Base-by-base conservation (phyloP, 2,113 vertebrate genomes). In the Ammodytes dubius region DNA sequence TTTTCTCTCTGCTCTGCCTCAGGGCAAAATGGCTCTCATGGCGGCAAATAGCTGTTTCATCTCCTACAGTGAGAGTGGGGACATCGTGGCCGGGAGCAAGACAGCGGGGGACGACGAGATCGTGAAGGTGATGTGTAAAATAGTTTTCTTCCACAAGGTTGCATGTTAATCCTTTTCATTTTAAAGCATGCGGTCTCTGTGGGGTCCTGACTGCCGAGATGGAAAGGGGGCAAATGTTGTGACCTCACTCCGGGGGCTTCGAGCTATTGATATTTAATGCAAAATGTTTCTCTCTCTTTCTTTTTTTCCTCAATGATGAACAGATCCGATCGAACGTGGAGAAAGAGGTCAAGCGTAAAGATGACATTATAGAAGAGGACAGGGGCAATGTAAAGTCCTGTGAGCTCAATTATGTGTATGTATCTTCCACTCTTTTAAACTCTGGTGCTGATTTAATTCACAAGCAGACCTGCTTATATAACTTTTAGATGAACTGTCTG, bases 371-470 rank as follows among this genome's bases (percentile, higher is more conserved):
- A 17, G 97, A 98, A 47, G 98, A 99, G 91, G 98, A 99, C 92
- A 94, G 97, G 86, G 98, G 98, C 82, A 98, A 98, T 0, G 97
- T 99, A 81, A 99, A 98, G 85, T 96, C 95, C 63, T 99, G 98
- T 85, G 98, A 99, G 96, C 82, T 99, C 93, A 99, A 96, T 91
- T 99, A 99, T 0, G 97, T 99, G 98, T 99, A 95, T 0, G 98
- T 98, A 86, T 13, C 53, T 57, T 47, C 57, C 15, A 4, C 63
- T 42, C n/a, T 75, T 63, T 63, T 6, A 17, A 43, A 43, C 46
- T 68, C 39, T 1, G 27, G n/a, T 39, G 9, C 49, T 59, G 37
- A 63, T 6, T 56, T 37, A 46, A 71, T 45, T 13, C 17, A 40
- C 35, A 59, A 45, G 50, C 46, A 78, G 53, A 19, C 19, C 37